Percentiles rank a stretch among this genome's conserved stretches.
Conservation (phyloP, 1,140 invertebrate species). For the Pseudomyrmex cubaensis region DNA sequence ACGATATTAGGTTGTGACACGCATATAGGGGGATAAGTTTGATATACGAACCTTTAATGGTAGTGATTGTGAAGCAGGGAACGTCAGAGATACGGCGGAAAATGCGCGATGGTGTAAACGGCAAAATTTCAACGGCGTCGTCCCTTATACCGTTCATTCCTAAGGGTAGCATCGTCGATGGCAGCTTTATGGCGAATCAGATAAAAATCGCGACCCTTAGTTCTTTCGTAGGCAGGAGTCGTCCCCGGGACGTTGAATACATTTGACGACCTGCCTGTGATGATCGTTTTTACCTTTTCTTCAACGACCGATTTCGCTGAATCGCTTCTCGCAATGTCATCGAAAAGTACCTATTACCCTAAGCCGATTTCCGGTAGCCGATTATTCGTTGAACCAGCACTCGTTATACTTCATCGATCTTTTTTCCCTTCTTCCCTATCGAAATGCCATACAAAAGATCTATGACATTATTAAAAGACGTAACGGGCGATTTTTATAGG, state of each 20-base stretch:
- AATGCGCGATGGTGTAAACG: slow-evolving; percentile 52
- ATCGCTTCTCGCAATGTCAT: slow-evolving; percentile 57
- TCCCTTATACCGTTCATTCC: no score
- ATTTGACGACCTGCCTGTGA: slow-evolving; percentile 61
- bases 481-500: slow-evolving; percentile 2
- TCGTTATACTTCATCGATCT: slow-evolving; percentile 32
- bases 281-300: slow-evolving; percentile 68
- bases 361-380: slow-evolving; percentile 48
- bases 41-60: slow-evolving; percentile 75
- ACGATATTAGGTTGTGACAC: slow-evolving; percentile 40
- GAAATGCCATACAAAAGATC: slow-evolving; percentile 37
- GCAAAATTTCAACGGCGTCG: slow-evolving; percentile 59
- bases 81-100: neutral
- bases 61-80: slow-evolving; percentile 60
- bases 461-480: slow-evolving; percentile 35
- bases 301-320: slow-evolving; percentile 58
- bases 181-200: slow-evolving; percentile 75
- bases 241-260: slow-evolving; percentile 67
- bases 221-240: slow-evolving; percentile 1
- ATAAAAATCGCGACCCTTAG: slow-evolving; percentile 68
- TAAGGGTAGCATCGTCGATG: slow-evolving; percentile 63
- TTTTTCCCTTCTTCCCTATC: neutral
- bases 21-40: slow-evolving; percentile 49
- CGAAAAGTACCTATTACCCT: slow-evolving; percentile 50
- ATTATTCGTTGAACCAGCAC: slow-evolving; percentile 46